Conservation (phyloP, 2,113 vertebrate species). For the Turnix velox region DNA sequence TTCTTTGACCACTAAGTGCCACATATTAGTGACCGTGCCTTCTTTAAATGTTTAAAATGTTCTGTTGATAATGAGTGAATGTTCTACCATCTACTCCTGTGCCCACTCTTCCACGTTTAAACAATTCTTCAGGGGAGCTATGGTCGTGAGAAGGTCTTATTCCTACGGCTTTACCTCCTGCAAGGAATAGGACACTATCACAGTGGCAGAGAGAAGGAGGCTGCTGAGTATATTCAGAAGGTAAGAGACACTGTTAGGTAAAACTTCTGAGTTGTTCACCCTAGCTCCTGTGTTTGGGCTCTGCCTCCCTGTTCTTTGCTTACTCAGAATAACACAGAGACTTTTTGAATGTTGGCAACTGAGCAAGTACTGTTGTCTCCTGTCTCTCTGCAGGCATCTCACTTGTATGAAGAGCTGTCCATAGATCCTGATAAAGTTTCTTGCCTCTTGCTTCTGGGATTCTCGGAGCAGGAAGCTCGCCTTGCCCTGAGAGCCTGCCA, state of each 20-base stretch:
- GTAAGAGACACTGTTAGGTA: slow-evolving; percentile 59
- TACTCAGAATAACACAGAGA: neutral
- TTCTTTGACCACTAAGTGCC: neutral
- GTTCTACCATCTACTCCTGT: neutral
- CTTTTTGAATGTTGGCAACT: neutral
- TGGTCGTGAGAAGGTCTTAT: slow-evolving; percentile 91
- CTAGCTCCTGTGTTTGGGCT: neutral
- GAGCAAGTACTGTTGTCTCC: neutral
- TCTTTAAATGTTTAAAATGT: neutral
- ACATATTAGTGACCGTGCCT: neutral
- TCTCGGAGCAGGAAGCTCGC: slow-evolving; percentile 87
- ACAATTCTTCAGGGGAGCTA: slow-evolving; percentile 81
- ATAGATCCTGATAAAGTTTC: slow-evolving; percentile 84
- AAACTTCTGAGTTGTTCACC: neutral
- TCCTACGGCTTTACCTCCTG: slow-evolving; percentile 90
- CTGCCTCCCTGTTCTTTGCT: neutral
- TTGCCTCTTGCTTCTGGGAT: slow-evolving; percentile 84
- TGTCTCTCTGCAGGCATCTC: slow-evolving; percentile 73
- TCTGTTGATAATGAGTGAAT: neutral
- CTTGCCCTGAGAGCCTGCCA: slow-evolving; percentile 88
- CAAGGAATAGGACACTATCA: slow-evolving; percentile 87
- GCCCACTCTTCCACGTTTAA: neutral
- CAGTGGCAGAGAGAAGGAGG: slow-evolving; percentile 83
- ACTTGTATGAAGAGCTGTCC: slow-evolving; percentile 77
- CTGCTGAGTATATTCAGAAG: slow-evolving; percentile 77